phyloP scores from a whole-genome alignment of 2,888 invertebrate species.

The Trissoscelio sp. region DNA sequence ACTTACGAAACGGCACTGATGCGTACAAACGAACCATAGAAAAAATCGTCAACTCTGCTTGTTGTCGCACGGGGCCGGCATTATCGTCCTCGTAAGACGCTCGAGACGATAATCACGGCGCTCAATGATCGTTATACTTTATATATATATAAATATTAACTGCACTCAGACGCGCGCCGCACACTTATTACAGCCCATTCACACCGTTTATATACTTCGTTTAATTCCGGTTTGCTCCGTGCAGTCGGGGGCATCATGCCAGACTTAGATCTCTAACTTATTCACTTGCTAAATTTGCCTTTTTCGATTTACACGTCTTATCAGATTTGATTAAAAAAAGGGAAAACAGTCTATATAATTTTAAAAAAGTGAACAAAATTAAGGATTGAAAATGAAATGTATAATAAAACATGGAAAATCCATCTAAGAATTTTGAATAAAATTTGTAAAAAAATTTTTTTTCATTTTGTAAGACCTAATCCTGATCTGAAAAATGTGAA shows the following conservation, averaged over 20 bases:
- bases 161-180: slow-evolving; percentile 58
- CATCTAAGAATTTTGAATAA: too few relatives aligned
- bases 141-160: slow-evolving; percentile 66
- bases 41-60: slow-evolving; percentile 63
- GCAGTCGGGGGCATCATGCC: slow-evolving; percentile 72
- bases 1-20: slow-evolving; percentile 51
- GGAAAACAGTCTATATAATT: too few relatives aligned
- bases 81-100: slow-evolving; percentile 45
- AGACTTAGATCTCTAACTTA: neutral
- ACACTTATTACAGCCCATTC: slow-evolving; percentile 68
- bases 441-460: too few relatives aligned
- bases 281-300: neutral
- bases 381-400: too few relatives aligned
- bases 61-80: slow-evolving; percentile 32
- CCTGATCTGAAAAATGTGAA: neutral
- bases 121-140: slow-evolving; percentile 50
- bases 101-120: slow-evolving; percentile 56
- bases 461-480: too few relatives aligned
- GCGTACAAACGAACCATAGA: slow-evolving; percentile 63
- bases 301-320: too few relatives aligned
- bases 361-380: too few relatives aligned
- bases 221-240: slow-evolving; percentile 68
- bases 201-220: slow-evolving; percentile 68
- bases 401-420: too few relatives aligned
- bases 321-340: too few relatives aligned